Evolutionary conservation across 2,113 vertebrate genomes (phyloP), one percentile per base, ranked within the genome.

Genomic region (Chaetops frenatus): DNA sequence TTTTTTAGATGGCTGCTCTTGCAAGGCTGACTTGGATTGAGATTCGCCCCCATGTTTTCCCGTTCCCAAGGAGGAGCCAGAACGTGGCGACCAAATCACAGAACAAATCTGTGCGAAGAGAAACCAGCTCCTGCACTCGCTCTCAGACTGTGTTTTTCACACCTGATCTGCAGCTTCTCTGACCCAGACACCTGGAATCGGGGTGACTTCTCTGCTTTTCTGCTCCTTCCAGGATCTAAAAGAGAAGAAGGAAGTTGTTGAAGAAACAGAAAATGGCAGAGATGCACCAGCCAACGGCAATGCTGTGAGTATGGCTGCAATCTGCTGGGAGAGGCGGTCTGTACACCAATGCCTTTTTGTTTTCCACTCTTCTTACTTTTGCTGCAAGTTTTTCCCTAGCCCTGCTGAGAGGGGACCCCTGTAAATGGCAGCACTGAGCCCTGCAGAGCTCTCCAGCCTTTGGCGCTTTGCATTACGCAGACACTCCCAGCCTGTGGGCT

Each of bases 261-360:
- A 99, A 97, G 99, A 99, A 97, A 98, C 98, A 90, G 99, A 99
- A 97, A 99, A 99, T 57, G 99, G 99, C 81, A 99, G 98, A 97
- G 99, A 99, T 33, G 98, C 98, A 11, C 98, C 99, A 10, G 98
- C 99, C 92, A 99, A 99, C 3, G 99, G 99, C 74, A 99, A 99
- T 8, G 99, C 98, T 81, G 99, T 99, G 98, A 98, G 98, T 98
- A 96, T 60, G 36, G 44, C 74, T 81, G 27, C 42, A n/a, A 0
- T 69, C 78, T 58, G 45, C 76, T 70, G 74, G n/a, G 64, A 48
- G 38, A 88, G 47, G 31, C 71, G 62, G 57, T 81, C 33, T 10
- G 53, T 56, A 22, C 0, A 6, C 51, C 42, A n/a, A 0, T 0
- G 2, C 12, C 3, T 64, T 13, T 29, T 78, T 40, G 12, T 92